Evolutionary conservation across 2,113 vertebrate genomes (phyloP).

Genomic region (Crotalus horridus): DNA sequence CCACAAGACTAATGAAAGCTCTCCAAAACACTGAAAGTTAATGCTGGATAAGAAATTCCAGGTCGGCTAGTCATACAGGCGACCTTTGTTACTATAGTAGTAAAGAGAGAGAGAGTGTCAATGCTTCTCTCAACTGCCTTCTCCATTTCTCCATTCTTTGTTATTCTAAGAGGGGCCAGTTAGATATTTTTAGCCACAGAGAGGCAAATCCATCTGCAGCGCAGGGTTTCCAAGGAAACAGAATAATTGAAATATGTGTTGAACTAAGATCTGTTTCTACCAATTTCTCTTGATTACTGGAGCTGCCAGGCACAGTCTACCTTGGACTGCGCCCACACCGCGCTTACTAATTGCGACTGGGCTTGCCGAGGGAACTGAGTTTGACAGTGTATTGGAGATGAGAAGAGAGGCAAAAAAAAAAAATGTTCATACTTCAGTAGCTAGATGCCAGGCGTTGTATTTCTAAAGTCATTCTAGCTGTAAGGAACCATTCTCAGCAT

Average conservation of each 20-base stretch:
- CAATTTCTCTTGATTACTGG: conserved; percentile 65
- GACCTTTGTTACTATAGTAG: conserved; percentile 64
- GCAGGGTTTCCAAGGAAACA: conserved; percentile 78
- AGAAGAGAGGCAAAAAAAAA: too few relatives aligned
- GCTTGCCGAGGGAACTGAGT: neutral
- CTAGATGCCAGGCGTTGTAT: neutral
- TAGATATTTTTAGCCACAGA: conserved; percentile 75
- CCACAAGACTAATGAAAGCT: conserved; percentile 25
- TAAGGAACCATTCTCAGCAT: neutral
- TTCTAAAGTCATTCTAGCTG: neutral
- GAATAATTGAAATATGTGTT: conserved; percentile 80
- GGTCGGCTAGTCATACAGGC: conserved; percentile 56
- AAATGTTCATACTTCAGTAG: neutral
- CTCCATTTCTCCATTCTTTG: conserved; percentile 62
- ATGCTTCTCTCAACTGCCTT: conserved; percentile 34
- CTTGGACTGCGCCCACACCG: neutral
- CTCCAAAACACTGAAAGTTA: conserved; percentile 53
- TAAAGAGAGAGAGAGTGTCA: conserved; percentile 47
- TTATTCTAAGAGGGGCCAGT: conserved; percentile 60
- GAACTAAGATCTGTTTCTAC: conserved; percentile 75
- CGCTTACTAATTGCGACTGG: neutral
- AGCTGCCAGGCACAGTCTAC: conserved; percentile 12
- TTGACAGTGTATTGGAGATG: neutral
- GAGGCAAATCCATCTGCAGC: conserved; percentile 76
- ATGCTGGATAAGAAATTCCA: conserved; percentile 57